These are phyloP conservation scores for Hyles euphorbiae DNA, from an alignment of 1,140 invertebrate genomes.

Conservation along the genomic window DNA sequence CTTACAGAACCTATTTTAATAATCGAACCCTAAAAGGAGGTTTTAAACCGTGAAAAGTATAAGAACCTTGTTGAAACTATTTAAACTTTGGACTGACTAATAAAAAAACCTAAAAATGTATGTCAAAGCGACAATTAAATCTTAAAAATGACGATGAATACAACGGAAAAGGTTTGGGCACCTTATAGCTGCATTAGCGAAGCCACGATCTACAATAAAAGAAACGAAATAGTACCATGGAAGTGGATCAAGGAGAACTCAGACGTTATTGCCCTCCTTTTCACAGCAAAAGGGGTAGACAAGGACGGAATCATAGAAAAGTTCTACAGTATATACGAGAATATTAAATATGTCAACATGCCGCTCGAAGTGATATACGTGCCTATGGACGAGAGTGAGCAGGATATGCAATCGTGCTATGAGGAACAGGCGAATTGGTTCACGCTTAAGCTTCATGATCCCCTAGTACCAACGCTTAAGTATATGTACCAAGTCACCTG, in stretches of 20 bases:
- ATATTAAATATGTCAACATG: constrained; percentile 45
- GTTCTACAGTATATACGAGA: constrained; percentile 59
- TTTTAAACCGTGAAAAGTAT: too few species aligned
- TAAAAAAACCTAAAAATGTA: too few species aligned
- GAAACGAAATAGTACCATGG: constrained; percentile 27
- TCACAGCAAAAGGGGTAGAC: constrained; percentile 44
- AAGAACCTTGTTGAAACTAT: too few species aligned
- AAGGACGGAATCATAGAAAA: constrained; percentile 44
- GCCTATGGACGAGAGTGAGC: constrained; percentile 48
- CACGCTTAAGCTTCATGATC: constrained; percentile 45
- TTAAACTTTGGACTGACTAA: too few species aligned
- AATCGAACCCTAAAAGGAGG: too few species aligned
- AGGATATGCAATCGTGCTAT: constrained; percentile 36
- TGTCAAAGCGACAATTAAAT: too few species aligned
- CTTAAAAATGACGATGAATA: too few species aligned
- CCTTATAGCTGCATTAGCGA: constrained; percentile 50
- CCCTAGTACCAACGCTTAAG: constrained; percentile 38
- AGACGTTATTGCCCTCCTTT: constrained; percentile 47
- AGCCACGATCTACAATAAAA: constrained; percentile 49
- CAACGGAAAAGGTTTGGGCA: neutral
- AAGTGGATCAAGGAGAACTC: constrained; percentile 45
- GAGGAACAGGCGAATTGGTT: constrained; percentile 62
- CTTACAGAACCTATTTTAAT: too few species aligned
- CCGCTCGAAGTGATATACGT: constrained; percentile 63
- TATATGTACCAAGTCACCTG: constrained; percentile 51